phyloP scores from a whole-genome alignment of 2,113 vertebrate genomes.

The Penelope pileata region DNA sequence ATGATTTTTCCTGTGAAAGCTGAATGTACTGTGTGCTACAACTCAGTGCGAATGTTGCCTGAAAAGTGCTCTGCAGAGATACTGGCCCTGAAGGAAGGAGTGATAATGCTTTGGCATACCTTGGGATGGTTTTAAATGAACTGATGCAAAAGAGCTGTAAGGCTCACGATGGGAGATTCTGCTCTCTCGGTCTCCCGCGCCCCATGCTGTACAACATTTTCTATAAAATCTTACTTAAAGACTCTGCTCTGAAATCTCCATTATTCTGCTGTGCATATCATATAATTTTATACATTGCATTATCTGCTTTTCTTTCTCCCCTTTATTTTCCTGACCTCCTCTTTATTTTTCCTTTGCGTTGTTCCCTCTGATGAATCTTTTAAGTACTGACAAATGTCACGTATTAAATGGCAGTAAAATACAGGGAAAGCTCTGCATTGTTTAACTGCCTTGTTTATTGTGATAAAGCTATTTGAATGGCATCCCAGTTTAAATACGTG shows the following conservation, averaged over 20 bases:
- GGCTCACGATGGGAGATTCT: not conserved
- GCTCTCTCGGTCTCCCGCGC: not conserved
- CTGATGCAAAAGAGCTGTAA: not conserved
- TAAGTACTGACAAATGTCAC: not conserved
- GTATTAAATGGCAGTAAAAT: not conserved
- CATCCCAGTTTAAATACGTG: not conserved
- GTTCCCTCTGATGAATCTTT: not conserved
- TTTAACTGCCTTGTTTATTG: not conserved
- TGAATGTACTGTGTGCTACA: not conserved
- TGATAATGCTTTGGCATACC: not conserved
- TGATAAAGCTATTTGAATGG: not conserved
- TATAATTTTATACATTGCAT: not conserved
- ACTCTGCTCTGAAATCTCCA: not conserved
- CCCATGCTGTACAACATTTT: not conserved
- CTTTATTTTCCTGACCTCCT: not conserved
- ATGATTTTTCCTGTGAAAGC: not conserved
- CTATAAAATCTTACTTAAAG: not conserved
- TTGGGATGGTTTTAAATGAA: not conserved
- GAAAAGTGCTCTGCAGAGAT: not conserved
- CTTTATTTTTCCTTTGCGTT: not conserved
- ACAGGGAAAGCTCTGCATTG: not conserved
- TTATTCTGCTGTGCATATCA: not conserved
- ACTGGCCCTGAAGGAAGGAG: not conserved
- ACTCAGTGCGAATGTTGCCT: not conserved
- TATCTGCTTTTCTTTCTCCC: not conserved